Evolutionary conservation across 2,888 invertebrate species (phyloP).

Genomic region (Bombylius major): DNA sequence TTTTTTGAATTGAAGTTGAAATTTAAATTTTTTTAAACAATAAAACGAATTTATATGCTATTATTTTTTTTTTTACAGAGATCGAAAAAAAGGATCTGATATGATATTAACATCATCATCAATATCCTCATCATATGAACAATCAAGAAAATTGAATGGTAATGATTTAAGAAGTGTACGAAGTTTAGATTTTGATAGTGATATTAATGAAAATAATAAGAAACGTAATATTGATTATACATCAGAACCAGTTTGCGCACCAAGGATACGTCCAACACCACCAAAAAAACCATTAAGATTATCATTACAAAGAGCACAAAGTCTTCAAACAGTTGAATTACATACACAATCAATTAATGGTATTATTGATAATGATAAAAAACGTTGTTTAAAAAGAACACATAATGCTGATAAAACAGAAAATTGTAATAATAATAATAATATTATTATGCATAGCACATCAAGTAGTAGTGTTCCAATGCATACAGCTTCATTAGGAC

Average conservation of each 20-base stretch:
- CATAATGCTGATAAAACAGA: slow-evolving; percentile 25
- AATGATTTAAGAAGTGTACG: slow-evolving; percentile 46
- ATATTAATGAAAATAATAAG: slow-evolving; percentile 41
- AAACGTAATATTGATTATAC: slow-evolving; percentile 41
- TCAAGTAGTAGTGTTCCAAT: slow-evolving; percentile 14
- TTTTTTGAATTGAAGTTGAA: too few relatives aligned
- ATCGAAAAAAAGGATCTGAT: background rate
- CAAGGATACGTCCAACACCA: slow-evolving; percentile 56
- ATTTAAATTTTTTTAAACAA: too few relatives aligned
- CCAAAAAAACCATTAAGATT: slow-evolving; percentile 75
- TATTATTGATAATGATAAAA: slow-evolving; percentile 26
- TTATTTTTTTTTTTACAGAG: background rate
- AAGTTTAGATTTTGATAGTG: slow-evolving; percentile 68
- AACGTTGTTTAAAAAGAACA: slow-evolving; percentile 31
- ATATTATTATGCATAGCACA: background rate
- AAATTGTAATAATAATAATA: background rate
- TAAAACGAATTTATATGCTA: background rate
- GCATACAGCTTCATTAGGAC: slow-evolving; percentile 32
- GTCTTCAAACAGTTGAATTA: slow-evolving; percentile 55
- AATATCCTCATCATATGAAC: background rate
- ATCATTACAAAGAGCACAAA: slow-evolving; percentile 71
- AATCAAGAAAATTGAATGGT: background rate
- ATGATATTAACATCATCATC: background rate
- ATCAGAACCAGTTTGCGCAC: slow-evolving; percentile 46
- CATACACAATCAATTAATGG: slow-evolving; percentile 14